A percentile compares a stretch with the other conserved stretches of the same genome.
Conservation (phyloP, 2,797 vertebrate genomes). For the Hemibagrus guttatus region DNA sequence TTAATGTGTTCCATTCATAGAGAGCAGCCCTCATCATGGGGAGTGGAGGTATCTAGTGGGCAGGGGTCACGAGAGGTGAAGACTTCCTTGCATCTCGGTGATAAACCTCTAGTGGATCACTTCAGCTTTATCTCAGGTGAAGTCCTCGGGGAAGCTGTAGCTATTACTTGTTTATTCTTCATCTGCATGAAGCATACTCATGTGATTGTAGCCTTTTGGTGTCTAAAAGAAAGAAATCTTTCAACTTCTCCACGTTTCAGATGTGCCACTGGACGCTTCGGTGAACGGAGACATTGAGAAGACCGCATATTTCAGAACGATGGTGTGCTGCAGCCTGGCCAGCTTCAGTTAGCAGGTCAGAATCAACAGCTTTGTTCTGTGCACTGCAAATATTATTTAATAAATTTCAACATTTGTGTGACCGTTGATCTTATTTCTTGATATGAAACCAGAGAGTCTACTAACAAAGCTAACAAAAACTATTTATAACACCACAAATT, state of each 20-base stretch:
- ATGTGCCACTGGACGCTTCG: constrained; percentile 72
- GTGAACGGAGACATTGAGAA: constrained; percentile 77
- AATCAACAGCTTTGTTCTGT: not conserved
- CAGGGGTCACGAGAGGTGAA: constrained; percentile 81
- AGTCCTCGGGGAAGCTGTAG: not conserved
- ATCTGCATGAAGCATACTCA: not conserved
- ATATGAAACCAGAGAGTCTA: not conserved
- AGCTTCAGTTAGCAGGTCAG: constrained; percentile 74
- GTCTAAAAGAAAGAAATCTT: not conserved
- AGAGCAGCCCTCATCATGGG: constrained; percentile 84
- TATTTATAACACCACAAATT: not conserved
- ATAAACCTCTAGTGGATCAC: constrained; percentile 80
- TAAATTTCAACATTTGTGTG: not conserved
- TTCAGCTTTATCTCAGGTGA: constrained; percentile 69
- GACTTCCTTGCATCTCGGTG: constrained; percentile 84
- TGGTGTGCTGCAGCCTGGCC: constrained; percentile 81
- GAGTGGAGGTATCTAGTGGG: constrained; percentile 84
- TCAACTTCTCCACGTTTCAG: constrained; percentile 62
- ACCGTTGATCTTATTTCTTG: not conserved
- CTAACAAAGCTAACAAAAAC: not conserved
- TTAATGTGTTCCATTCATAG: constrained; percentile 66
- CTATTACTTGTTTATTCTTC: not conserved
- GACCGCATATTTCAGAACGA: constrained; percentile 75
- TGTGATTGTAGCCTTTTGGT: not conserved
- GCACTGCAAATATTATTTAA: constrained; percentile 3